These are phyloP conservation scores for Castor canadensis DNA, from an alignment of 2,113 vertebrate genomes.

Conservation along the genomic window DNA sequence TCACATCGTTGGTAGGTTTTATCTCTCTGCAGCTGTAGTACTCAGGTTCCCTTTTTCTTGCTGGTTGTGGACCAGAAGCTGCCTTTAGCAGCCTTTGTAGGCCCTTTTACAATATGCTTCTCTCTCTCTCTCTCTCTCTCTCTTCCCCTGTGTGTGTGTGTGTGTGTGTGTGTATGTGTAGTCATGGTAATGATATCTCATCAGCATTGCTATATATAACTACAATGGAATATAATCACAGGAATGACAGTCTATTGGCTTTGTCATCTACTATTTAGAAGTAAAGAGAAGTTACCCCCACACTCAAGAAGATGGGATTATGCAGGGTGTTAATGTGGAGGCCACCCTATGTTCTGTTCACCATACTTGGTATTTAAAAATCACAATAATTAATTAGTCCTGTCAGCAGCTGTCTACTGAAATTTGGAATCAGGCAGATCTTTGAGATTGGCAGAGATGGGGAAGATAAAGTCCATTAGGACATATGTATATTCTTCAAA, in stretches of 20 bases:
- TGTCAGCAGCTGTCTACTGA: background rate
- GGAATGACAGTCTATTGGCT: background rate
- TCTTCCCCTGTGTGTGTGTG: no score
- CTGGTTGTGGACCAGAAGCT: background rate
- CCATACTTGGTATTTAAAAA: conserved; percentile 17
- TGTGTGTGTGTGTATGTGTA: background rate
- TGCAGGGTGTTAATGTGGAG: background rate
- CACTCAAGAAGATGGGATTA: background rate
- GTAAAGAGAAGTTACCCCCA: background rate
- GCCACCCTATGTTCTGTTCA: background rate
- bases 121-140: no score
- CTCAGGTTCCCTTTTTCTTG: background rate
- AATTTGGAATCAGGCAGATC: conserved; percentile 45
- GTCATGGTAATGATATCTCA: background rate
- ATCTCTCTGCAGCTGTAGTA: background rate
- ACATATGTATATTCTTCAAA: conserved; percentile 29
- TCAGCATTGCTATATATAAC: background rate
- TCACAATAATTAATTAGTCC: conserved; percentile 37
- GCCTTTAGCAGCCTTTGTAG: background rate
- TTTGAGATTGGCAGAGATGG: conserved; percentile 34
- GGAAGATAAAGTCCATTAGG: conserved; percentile 22
- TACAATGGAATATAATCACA: background rate
- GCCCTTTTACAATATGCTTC: no score
- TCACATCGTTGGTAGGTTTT: background rate
- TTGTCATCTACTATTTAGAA: background rate